phyloP scores from a whole-genome alignment of 2,888 invertebrate species.

The Margaritifera margaritifera region DNA sequence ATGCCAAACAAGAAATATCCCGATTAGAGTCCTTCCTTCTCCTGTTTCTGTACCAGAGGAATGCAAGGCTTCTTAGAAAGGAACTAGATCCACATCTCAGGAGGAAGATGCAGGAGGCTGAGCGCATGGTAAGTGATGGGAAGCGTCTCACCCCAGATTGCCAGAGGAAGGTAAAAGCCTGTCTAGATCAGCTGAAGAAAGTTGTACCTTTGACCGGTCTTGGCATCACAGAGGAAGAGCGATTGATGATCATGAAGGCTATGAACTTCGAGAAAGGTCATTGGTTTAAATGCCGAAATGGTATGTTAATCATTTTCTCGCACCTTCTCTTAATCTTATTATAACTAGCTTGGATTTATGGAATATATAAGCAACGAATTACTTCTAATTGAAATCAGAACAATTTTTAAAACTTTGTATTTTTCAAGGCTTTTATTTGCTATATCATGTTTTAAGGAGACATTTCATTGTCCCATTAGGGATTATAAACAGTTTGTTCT shows the following conservation, averaged over 20 bases:
- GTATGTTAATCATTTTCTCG: constrained; percentile 27
- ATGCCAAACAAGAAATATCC: constrained; percentile 43
- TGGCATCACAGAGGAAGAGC: constrained; percentile 74
- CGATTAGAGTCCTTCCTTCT: constrained; percentile 23
- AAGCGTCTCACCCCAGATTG: constrained; percentile 15
- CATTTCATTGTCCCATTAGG: too few species aligned
- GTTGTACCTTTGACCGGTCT: constrained; percentile 17
- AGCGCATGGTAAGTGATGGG: constrained; percentile 21
- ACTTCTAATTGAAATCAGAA: too few species aligned
- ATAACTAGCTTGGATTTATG: too few species aligned
- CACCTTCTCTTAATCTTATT: too few species aligned
- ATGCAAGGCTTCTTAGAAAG: constrained; percentile 3
- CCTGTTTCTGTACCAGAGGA: constrained; percentile 20
- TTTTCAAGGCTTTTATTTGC: too few species aligned
- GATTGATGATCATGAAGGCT: constrained; percentile 77
- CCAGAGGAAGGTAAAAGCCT: constrained; percentile 10
- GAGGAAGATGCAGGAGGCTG: constrained; percentile 7
- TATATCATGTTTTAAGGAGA: too few species aligned
- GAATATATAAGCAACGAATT: too few species aligned
- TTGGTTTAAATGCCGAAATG: constrained; percentile 83
- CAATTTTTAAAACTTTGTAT: too few species aligned
- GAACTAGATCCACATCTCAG: constrained; percentile 11
- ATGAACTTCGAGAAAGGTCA: constrained; percentile 77
- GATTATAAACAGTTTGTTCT: too few species aligned
- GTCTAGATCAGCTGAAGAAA: constrained; percentile 31